A percentile compares a stretch with the other conserved stretches of the same genome.
Evolutionary conservation across 92 coral and sea anemone species (phyloP).

Genomic region (Zoanthus solanderi): DNA sequence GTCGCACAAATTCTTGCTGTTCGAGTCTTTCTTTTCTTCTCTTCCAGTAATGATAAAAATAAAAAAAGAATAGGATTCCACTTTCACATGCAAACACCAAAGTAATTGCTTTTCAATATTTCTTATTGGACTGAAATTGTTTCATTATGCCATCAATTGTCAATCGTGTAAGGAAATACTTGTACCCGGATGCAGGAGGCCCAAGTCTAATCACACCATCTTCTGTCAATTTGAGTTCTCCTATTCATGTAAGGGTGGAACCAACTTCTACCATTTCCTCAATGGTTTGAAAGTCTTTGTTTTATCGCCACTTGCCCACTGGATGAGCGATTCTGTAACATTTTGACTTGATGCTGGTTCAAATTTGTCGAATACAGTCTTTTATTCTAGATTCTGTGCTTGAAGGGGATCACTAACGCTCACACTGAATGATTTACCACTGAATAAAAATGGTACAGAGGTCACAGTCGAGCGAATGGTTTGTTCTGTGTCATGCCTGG

Average conservation of each 20-base stretch:
- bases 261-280: constrained; percentile 89
- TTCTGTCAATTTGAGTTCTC: constrained; percentile 75
- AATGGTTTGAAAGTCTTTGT: constrained; percentile 89
- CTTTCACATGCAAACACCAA: constrained; percentile 82
- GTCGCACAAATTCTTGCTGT: constrained; percentile 56
- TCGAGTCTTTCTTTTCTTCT: constrained; percentile 65
- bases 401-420: constrained; percentile 83
- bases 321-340: constrained; percentile 81
- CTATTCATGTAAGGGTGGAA: constrained; percentile 85
- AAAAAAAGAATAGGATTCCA: constrained; percentile 76
- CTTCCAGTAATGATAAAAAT: constrained; percentile 77
- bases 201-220: constrained; percentile 73
- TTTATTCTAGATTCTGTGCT: constrained; percentile 75
- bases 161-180: constrained; percentile 79
- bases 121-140: constrained; percentile 73
- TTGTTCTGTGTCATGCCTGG: constrained; percentile 79
- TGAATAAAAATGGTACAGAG: constrained; percentile 72
- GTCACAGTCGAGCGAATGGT: constrained; percentile 66
- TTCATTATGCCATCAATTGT: constrained; percentile 79
- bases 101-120: constrained; percentile 79
- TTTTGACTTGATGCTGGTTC: constrained; percentile 80
- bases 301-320: constrained; percentile 98
- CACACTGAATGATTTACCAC: constrained; percentile 56
- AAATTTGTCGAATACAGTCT: constrained; percentile 83
- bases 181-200: constrained; percentile 76